Base-by-base conservation (phyloP, 2,113 vertebrate species). In the Aspiorhynchus laticeps region DNA sequence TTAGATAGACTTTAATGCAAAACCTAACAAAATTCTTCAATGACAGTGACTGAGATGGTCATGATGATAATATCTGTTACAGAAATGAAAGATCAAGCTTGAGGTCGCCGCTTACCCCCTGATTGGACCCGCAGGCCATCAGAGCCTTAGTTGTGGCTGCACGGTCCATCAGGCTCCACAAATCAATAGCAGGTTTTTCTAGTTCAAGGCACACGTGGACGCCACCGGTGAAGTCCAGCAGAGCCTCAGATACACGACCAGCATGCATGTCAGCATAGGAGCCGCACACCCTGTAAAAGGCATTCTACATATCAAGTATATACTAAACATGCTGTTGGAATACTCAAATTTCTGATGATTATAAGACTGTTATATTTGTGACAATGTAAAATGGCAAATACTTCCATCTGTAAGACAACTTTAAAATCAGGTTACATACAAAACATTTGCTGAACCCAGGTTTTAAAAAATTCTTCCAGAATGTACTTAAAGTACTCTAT, bases 211-310 rank as follows among this genome's bases (percentile, higher is more conserved):
- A 74, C 26, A 94, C 89, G 84, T 96, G 96, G 83, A 97, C 91
- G 1, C 97, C 97, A 4, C 96, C 97, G 0, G 97, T 97, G 90
- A 98, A 98, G 91, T 97, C 97, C 92, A 96, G 92, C 85, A 97
- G 83, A 2, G 97, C 96, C 92, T 97, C 97, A 26, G 95, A 93
- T 14, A 97, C 95, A 76, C 90, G 92, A 7, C 96, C 97, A 87
- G 85, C 78, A 67, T 91, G 95, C 92, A 97, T 94, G 92, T 97
- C 96, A 61, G 95, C 91, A 83, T 97, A 98, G 88, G 96, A 99
- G 76, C 97, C 96, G 0, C 94, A 97, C 0, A 97, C 94, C 87
- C 97, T 98, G 89, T 10, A 51, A 51, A 33, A 78, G 48, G 1
- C 2, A 26, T 48, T 76, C 6, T 76, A 46, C 11, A 75, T 43